A percentile compares a stretch with the other conserved stretches of the same genome.
Evolutionary conservation across 2,113 vertebrate species (phyloP).

Genomic region (Syngnathus scovelli): DNA sequence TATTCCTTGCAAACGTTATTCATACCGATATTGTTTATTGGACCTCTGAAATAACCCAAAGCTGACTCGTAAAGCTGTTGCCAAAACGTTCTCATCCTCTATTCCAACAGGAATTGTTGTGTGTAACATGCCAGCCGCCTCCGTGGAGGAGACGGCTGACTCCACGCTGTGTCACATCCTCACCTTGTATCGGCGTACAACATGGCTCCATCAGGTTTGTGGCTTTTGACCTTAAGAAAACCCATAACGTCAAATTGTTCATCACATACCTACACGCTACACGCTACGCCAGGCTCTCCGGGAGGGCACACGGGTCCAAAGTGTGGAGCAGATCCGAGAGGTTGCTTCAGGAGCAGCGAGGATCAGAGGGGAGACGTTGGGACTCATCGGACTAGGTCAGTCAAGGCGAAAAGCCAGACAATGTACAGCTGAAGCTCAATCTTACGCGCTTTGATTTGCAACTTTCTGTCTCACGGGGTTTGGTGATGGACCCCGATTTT

Average conservation of each 20-base stretch:
- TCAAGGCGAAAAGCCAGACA: background rate
- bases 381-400: conserved; percentile 83
- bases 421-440: no score
- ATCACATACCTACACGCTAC: background rate
- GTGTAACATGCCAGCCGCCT: conserved; percentile 94
- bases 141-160: conserved; percentile 94
- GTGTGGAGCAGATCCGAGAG: conserved; percentile 95
- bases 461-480: no score
- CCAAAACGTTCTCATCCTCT: conserved; percentile 16
- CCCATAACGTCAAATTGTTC: no score
- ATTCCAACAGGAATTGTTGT: conserved; percentile 85
- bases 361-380: conserved; percentile 93
- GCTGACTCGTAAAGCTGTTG: background rate
- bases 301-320: conserved; percentile 92
- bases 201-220: conserved; percentile 85
- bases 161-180: conserved; percentile 96
- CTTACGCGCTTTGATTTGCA: no score
- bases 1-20: background rate
- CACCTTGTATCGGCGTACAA: conserved; percentile 92
- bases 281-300: conserved; percentile 78
- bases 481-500: no score
- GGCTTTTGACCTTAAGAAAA: background rate
- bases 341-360: conserved; percentile 93
- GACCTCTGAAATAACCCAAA: background rate
- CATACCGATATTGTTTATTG: background rate